These are phyloP conservation scores for Bos indicus DNA, from an alignment of 2,113 vertebrate species.

Conservation along the genomic window DNA sequence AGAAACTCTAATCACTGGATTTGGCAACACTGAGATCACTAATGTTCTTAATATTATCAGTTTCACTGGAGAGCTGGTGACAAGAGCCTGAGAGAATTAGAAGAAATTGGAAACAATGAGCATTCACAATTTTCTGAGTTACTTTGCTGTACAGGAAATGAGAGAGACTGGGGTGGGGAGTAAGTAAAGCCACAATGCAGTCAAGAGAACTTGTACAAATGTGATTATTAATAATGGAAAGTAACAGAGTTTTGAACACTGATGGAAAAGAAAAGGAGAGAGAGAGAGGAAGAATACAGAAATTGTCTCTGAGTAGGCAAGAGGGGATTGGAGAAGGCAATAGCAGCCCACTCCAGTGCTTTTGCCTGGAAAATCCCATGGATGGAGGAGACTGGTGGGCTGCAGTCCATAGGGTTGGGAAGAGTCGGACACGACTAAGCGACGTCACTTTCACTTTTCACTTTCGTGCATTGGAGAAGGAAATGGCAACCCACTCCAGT, in stretches of 20 bases:
- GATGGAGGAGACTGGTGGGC: no score
- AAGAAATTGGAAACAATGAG: neutral
- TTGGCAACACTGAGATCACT: neutral
- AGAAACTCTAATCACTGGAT: neutral
- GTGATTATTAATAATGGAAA: neutral
- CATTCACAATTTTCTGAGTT: neutral
- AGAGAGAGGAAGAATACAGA: neutral
- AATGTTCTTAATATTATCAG: neutral
- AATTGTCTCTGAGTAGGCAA: neutral
- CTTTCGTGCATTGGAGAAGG: no score
- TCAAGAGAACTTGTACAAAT: neutral
- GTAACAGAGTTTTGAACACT: neutral
- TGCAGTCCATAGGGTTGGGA: no score
- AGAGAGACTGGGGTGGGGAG: neutral
- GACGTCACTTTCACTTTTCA: no score
- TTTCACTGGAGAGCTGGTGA: neutral
- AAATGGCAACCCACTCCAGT: no score
- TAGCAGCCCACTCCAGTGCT: no score
- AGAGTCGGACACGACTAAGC: no score
- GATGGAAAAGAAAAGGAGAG: neutral
- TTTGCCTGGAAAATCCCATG: no score
- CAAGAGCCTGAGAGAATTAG: neutral
- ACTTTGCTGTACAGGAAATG: neutral
- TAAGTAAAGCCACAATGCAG: neutral
- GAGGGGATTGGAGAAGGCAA: neutral